Conservation (phyloP, 2,888 invertebrate species). For the Camptogramma bilineatum region DNA sequence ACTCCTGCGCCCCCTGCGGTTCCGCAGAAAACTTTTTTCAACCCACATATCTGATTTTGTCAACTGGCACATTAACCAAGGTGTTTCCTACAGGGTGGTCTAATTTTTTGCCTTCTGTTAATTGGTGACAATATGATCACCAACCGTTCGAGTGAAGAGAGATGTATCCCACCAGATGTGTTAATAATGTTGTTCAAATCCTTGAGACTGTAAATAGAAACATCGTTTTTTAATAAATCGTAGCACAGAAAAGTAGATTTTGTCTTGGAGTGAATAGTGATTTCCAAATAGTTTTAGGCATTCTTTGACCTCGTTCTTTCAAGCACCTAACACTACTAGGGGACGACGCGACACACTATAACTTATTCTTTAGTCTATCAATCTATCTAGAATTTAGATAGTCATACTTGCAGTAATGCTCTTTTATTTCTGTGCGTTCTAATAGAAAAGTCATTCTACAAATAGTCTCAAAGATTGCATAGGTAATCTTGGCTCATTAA, state of each 20-base stretch:
- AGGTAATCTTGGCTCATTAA: background rate
- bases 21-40: conserved; percentile 67
- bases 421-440: too few species aligned
- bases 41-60: conserved; percentile 69
- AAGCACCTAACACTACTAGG: too few species aligned
- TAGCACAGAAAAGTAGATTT: background rate
- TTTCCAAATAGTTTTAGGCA: background rate
- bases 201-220: conserved; percentile 25
- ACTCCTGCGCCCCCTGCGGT: conserved; percentile 75
- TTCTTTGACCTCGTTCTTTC: too few species aligned
- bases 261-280: background rate
- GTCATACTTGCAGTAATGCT: too few species aligned
- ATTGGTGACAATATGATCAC: conserved; percentile 83
- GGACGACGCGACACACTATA: too few species aligned
- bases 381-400: too few species aligned
- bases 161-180: conserved; percentile 80
- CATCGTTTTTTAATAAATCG: conserved; percentile 14
- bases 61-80: conserved; percentile 83
- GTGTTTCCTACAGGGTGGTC: conserved; percentile 79
- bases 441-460: background rate
- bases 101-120: conserved; percentile 74
- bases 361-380: too few species aligned
- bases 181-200: conserved; percentile 51
- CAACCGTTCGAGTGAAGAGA: conserved; percentile 74
- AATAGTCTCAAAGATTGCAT: background rate